phyloP scores from a whole-genome alignment of 2,797 vertebrate species.

The Erithacus rubecula region DNA sequence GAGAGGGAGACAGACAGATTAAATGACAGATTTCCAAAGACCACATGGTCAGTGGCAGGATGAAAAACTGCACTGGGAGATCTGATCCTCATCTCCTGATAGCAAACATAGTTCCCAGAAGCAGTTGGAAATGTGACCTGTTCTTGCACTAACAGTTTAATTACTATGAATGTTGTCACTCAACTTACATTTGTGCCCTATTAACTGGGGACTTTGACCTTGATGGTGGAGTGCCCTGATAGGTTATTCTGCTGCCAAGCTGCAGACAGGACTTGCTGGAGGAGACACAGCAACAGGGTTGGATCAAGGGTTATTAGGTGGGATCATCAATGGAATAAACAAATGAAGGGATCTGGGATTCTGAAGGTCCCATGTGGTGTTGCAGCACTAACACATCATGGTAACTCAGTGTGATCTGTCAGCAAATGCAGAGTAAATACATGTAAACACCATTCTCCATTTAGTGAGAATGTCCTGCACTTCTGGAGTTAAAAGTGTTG shows the following conservation, averaged over 20 bases:
- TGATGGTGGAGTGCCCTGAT: neutral
- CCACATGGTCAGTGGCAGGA: neutral
- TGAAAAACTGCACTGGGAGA: conserved; percentile 16
- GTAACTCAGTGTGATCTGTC: neutral
- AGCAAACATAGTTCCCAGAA: conserved; percentile 52
- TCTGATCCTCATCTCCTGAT: conserved; percentile 3
- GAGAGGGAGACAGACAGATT: conserved; percentile 15
- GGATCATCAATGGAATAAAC: neutral
- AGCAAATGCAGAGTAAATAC: neutral
- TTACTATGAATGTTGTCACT: conserved; percentile 61
- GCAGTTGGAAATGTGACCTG: conserved; percentile 56
- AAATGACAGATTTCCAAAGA: conserved; percentile 44
- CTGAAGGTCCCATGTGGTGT: neutral
- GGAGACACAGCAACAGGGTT: neutral
- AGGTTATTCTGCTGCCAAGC: neutral
- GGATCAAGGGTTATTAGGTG: neutral
- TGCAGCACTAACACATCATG: neutral
- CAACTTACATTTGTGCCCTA: conserved; percentile 20
- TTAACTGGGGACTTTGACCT: conserved; percentile 43
- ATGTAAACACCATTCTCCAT: neutral
- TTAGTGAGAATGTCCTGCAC: neutral
- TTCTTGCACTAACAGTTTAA: conserved; percentile 53
- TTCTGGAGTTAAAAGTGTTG: neutral
- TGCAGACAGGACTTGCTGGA: neutral
- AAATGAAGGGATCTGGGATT: neutral